A percentile compares a stretch with the other conserved stretches of the same genome.
phyloP scores from a whole-genome alignment of 2,113 vertebrate genomes.

The Hippocampus abdominalis region DNA sequence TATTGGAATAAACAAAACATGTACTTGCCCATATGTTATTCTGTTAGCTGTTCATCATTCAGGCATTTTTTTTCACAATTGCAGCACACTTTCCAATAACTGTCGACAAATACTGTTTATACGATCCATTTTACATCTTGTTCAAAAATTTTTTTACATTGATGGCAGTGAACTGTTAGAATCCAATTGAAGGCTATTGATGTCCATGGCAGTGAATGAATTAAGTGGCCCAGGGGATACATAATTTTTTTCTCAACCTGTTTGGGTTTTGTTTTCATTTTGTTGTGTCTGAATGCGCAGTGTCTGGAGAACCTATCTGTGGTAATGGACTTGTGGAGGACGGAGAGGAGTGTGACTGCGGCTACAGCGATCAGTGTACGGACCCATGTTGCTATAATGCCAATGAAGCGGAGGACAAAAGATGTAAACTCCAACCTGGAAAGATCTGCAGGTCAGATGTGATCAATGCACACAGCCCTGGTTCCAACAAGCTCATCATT shows the following conservation, averaged over 20 bases:
- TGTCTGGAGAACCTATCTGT: constrained; percentile 95
- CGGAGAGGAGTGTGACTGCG: constrained; percentile 93
- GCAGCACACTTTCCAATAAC: too few relatives aligned
- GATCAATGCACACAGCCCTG: background rate
- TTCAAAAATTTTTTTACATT: too few relatives aligned
- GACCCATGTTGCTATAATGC: constrained; percentile 86
- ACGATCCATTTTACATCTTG: too few relatives aligned
- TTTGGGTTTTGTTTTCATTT: constrained; percentile 32
- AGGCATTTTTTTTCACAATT: too few relatives aligned
- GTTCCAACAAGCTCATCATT: too few relatives aligned
- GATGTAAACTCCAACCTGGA: constrained; percentile 80
- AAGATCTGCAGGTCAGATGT: constrained; percentile 83
- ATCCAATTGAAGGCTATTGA: background rate
- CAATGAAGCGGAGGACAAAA: constrained; percentile 77
- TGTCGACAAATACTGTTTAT: too few relatives aligned
- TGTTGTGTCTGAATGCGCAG: constrained; percentile 62
- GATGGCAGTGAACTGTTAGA: too few relatives aligned
- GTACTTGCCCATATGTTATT: too few relatives aligned
- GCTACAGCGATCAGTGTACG: constrained; percentile 91
- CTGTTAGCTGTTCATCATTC: too few relatives aligned
- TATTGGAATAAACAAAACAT: too few relatives aligned
- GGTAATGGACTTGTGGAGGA: constrained; percentile 92
- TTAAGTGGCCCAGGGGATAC: background rate
- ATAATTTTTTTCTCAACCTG: background rate
- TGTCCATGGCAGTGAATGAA: background rate